Conservation (phyloP, 2,113 vertebrate species). For the Phalacrocorax carbo region DNA sequence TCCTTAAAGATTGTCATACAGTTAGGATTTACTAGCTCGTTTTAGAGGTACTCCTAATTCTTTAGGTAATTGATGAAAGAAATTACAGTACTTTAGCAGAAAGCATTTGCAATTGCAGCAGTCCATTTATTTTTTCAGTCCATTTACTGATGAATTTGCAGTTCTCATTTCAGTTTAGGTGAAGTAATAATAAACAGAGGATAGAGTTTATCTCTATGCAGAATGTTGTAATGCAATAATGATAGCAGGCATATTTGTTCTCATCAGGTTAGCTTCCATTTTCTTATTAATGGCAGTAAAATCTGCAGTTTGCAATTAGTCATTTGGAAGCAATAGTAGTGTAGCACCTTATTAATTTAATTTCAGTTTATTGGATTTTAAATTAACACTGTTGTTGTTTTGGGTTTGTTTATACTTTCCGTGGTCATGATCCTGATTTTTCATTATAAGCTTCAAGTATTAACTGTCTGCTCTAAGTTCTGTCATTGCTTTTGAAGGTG, state of each 20-base stretch:
- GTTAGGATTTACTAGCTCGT: background rate
- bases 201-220: background rate
- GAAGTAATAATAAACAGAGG: background rate
- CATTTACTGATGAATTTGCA: constrained; percentile 43
- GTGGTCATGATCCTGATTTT: background rate
- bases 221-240: background rate
- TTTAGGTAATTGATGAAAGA: background rate
- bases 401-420: background rate
- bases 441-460: background rate
- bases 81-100: background rate
- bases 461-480: background rate
- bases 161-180: background rate
- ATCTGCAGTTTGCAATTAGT: background rate
- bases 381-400: background rate
- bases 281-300: background rate
- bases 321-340: background rate
- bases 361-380: background rate
- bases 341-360: background rate
- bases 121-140: constrained; percentile 22
- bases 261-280: background rate
- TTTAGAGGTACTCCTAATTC: background rate
- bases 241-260: constrained; percentile 1
- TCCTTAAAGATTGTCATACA: background rate
- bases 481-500: background rate
- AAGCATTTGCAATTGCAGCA: background rate